These are phyloP conservation scores for Hypotaenidia okinawae DNA, from an alignment of 2,797 vertebrate species.

Conservation along the genomic window DNA sequence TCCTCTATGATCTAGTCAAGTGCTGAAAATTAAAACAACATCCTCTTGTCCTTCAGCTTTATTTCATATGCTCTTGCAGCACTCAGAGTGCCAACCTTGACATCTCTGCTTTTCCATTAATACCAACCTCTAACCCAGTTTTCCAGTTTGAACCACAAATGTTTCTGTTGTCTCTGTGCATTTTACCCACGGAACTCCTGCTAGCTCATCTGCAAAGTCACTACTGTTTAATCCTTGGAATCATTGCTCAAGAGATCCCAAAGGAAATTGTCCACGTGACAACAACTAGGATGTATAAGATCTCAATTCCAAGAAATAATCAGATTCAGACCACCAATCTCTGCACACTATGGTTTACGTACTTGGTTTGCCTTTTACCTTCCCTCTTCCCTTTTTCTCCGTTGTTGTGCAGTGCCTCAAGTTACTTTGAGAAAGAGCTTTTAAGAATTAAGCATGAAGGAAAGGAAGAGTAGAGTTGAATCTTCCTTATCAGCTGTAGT, in stretches of 20 bases:
- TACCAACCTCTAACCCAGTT: neutral
- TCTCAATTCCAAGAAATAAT: neutral
- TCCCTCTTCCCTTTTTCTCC: neutral
- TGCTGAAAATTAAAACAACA: neutral
- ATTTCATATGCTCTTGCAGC: neutral
- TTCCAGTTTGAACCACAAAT: neutral
- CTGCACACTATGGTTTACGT: neutral
- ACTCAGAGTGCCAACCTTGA: neutral
- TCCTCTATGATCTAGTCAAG: neutral
- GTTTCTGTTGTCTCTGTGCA: neutral
- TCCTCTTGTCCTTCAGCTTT: fast-evolving
- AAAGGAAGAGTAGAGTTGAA: neutral
- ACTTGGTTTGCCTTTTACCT: neutral
- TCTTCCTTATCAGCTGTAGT: neutral
- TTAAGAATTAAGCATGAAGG: neutral
- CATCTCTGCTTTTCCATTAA: neutral
- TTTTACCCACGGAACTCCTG: neutral
- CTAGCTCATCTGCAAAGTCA: neutral
- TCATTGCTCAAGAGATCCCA: neutral
- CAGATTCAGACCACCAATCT: neutral
- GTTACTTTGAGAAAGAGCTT: neutral
- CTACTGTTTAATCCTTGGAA: neutral
- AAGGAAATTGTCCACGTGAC: neutral
- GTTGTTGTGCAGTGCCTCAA: neutral
- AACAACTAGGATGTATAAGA: neutral